These are phyloP conservation scores for Pseudomyrmex pallidus DNA, from an alignment of 1,140 invertebrate genomes.

Conservation along the genomic window DNA sequence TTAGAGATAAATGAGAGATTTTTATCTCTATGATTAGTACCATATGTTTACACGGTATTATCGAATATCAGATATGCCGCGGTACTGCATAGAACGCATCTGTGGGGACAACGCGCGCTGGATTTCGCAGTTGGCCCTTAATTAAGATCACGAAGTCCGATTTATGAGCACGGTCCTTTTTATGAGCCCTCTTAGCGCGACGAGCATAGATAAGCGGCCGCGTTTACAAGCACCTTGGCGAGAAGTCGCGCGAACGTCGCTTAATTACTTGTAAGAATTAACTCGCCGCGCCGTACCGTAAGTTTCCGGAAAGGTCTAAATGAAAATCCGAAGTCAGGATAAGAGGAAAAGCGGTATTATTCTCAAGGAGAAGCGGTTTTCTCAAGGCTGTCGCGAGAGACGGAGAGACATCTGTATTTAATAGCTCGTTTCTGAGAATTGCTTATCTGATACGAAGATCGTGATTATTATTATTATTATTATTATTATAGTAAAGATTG, in stretches of 20 bases:
- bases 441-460: constrained; percentile 28
- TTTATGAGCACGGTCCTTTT: constrained; percentile 54
- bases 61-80: background rate
- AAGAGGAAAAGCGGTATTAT: constrained; percentile 13
- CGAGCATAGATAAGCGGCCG: constrained; percentile 61
- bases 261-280: constrained; percentile 67
- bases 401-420: background rate
- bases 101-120: constrained; percentile 4
- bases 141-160: constrained; percentile 63
- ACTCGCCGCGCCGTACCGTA: background rate
- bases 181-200: constrained; percentile 59
- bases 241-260: constrained; percentile 56
- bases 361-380: background rate
- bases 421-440: background rate
- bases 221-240: constrained; percentile 65
- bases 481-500: too few species aligned
- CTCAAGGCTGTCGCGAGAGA: background rate
- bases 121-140: constrained; percentile 55
- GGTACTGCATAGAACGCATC: background rate
- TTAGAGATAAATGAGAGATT: background rate
- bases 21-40: background rate
- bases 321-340: constrained; percentile 19
- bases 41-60: background rate
- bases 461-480: background rate
- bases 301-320: background rate